Base-by-base conservation (phyloP, 2,888 invertebrate genomes). In the Cenopis cana region DNA sequence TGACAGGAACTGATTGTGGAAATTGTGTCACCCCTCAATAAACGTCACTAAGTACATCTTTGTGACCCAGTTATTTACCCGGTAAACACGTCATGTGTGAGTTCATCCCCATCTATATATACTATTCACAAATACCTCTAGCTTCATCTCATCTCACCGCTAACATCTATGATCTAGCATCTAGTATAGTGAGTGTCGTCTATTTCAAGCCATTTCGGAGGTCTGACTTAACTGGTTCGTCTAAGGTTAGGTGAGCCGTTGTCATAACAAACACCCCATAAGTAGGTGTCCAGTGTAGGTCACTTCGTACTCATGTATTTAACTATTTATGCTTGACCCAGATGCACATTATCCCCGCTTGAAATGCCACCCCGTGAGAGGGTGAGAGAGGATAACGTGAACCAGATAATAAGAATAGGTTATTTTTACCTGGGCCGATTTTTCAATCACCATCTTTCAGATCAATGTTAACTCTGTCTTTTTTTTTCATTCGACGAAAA, bases 291-390 rank as follows among this genome's bases (percentile, higher is more conserved):
- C 55, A 29, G 46, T 46, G 29, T 60, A 46, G 46, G 60, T 17
- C 29, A 29, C 29, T 9, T 29, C 52, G 50, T 52, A 54, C 38
- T n/a, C 38, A 54, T 64, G 11, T 54, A 64, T 64, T n/a, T n/a
- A n/a, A n/a, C n/a, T n/a, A n/a, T n/a, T 64, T 54, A 38, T 14
- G 50, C 38, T 52, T 64, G 64, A 64, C 64, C 64, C 33, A 64
- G 10, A 38, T 54, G 52, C n/a, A 18, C 64, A 64, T 36, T 33
- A 18, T 20, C n/a, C n/a, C n/a, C 49, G 60, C 17, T 10, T 54
- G 36, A 38, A 38, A 36, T 20, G 11, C 64, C 64, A 64, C 54
- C 64, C 64, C 54, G 38, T 11, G 62, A 12, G 14, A 20, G 64
- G 20, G 64, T 54, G 64, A 38, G 52, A 14, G 10, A 12, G 12